Evolutionary conservation across 2,888 invertebrate species (phyloP).

Genomic region (Orchesellides sinensis): DNA sequence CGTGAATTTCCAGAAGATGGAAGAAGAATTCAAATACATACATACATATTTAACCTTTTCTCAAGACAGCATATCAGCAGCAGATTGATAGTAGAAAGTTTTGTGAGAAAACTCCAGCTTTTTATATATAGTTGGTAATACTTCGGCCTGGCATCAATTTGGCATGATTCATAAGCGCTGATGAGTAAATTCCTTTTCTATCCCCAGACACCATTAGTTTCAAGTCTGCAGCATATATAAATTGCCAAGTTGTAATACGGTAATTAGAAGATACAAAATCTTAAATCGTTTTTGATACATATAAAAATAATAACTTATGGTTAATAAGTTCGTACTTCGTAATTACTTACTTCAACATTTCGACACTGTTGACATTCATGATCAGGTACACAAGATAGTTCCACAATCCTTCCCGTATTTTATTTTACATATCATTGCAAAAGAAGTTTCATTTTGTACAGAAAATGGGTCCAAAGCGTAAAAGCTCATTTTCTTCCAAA

Average conservation of each 20-base stretch:
- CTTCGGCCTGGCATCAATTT: slow-evolving; percentile 24
- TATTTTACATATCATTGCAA: neutral
- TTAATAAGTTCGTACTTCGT: too few relatives aligned
- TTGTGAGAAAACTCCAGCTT: slow-evolving; percentile 1
- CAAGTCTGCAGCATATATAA: slow-evolving; percentile 50
- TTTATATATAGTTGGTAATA: slow-evolving; percentile 30
- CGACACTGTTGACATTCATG: slow-evolving; percentile 48
- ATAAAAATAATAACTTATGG: neutral
- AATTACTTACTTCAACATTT: too few relatives aligned
- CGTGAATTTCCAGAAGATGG: slow-evolving; percentile 69
- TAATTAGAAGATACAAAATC: neutral
- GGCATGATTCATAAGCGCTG: slow-evolving; percentile 43
- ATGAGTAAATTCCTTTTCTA: slow-evolving; percentile 40
- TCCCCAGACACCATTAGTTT: slow-evolving; percentile 49
- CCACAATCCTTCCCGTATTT: slow-evolving; percentile 16
- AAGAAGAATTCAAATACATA: slow-evolving; percentile 25
- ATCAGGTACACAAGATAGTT: slow-evolving; percentile 23
- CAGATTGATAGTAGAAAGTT: neutral
- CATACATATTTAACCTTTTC: slow-evolving; percentile 39
- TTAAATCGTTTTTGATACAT: neutral
- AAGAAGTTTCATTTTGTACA: neutral
- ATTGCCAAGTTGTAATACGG: slow-evolving; percentile 30
- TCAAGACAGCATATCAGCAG: neutral
- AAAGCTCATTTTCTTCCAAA: neutral
- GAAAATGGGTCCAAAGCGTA: neutral